Evolutionary conservation across 2,113 vertebrate species (phyloP), one percentile per base, ranked within the genome.

Genomic region (Martes martes): DNA sequence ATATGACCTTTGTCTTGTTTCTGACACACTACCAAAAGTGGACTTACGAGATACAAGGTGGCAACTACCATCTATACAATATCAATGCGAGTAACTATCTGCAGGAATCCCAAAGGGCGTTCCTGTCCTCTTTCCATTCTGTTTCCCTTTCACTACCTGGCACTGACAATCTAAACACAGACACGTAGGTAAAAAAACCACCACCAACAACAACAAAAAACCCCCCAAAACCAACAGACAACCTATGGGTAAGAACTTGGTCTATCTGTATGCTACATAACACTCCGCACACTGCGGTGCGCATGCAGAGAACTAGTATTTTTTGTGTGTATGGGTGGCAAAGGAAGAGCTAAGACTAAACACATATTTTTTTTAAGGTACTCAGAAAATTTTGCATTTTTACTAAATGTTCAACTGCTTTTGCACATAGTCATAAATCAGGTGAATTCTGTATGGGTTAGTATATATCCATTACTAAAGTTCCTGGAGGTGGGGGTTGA

Each of bases 381-480:
- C 5, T 24, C 24, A 57, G 71, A 91, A 84, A 73, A 80, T 57
- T 82, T 10, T 95, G 47, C 42, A 45, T 96, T 83, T 85, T 94
- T 79, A 67, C 80, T 92, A 92, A 79, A 78, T 63, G 81, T 31
- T 73, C 84, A 87, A 69, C 63, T 45, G 65, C 39, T 95, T 86
- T 47, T 74, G 81, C 24, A 61, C 45, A 47, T 26, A 59, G 47
- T 57, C 63, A 39, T 89, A 92, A 94, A 91, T 96, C 93, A 95
- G 87, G 33, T n/a, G 28, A 86, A 92, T 50, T 94, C 84, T 87
- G 13, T 69, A 84, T 79, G n/a, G 79, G 59, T 83, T 93, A 52
- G 31, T 57, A 36, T 45, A 50, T 76, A 74, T 69, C 47, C 81
- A 86, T 96, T 97, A 91, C 61, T 74, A 83, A 94, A 96, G 57